Conservation (phyloP, 2,797 vertebrate genomes). For the Scolopax bukidnonensis region DNA sequence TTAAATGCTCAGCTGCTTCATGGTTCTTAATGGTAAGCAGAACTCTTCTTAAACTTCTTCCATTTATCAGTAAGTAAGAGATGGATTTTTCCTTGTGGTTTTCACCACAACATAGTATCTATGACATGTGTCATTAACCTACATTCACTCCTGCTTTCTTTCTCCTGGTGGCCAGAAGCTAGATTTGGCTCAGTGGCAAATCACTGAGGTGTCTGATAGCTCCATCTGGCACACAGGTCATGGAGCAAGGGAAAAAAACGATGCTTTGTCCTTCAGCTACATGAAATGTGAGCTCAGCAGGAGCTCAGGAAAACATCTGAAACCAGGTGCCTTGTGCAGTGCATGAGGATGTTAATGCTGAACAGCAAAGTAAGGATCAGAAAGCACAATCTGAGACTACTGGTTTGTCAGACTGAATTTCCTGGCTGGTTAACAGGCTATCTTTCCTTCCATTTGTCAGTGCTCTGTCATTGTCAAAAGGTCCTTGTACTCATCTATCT, state of each 20-base stretch:
- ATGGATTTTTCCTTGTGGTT: not conserved
- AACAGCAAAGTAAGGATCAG: not conserved
- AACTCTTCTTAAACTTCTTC: not conserved
- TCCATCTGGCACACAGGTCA: not conserved
- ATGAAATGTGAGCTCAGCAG: not conserved
- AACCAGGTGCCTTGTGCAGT: not conserved
- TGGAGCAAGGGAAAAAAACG: not conserved
- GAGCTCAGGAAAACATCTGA: not conserved
- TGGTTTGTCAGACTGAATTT: not conserved
- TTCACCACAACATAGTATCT: not conserved
- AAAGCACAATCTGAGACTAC: not conserved
- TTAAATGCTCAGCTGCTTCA: not conserved
- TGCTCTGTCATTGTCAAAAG: not conserved
- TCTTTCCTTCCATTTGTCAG: not conserved
- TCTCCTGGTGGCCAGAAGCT: not conserved
- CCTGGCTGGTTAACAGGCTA: not conserved
- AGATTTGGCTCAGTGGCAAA: not conserved
- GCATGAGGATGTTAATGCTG: not conserved
- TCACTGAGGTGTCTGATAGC: not conserved
- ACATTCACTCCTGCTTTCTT: not conserved
- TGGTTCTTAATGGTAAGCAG: not conserved
- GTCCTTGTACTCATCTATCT: not conserved
- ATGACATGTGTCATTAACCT: not conserved
- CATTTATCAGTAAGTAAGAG: not conserved
- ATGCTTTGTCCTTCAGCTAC: not conserved